Base-by-base conservation (phyloP, 2,888 invertebrate species). In the Papilio elwesi region DNA sequence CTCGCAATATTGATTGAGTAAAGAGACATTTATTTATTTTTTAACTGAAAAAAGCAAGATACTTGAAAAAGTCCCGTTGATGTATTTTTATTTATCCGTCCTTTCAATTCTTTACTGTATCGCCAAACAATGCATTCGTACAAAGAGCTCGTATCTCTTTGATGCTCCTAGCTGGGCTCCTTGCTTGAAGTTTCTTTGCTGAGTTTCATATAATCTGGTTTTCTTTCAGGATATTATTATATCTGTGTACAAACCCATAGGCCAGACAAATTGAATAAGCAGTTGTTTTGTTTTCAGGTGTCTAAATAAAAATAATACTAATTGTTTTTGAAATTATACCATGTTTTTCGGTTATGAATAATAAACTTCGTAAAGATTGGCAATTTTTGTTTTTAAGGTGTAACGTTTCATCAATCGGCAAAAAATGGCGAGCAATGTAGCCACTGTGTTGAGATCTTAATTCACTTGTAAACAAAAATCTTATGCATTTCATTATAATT, bases 121-220 rank as follows among this genome's bases (percentile, higher is more conserved):
- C 51, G 49, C 64, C 68, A 67, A 73, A 68, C 73, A 73, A 73
- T 68, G 68, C 57, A 63, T 68, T 53, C 38, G 65, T 16, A 64
- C 73, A 73, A 73, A 73, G 73, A 48, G 51, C 36, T 64, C 51
- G 64, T 49, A 63, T 73, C 51, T 38, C 72, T 73, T 73, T 73
- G 73, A 73, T 64, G 73, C 64, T 51, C 43, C 55, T 57, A 49
- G 38, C 47, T 53, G 55, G 16, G 59, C 68, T 72, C 67, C 13
- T 36, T 55, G 26, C 6, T n/a, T 63, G 64, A 26, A 11, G 15
- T 48, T 63, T 48, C 73, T 57, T 65, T 71, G 48, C 49, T 49
- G 57, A 49, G 64, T 71, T 71, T 36, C 15, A 66, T 66, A 66
- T 51, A 65, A 55, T 66, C 65, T 59, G 53, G 15, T 36, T 53